These are phyloP conservation scores for Neoascia interrupta DNA, from an alignment of 2,888 invertebrate species.

Conservation along the genomic window DNA sequence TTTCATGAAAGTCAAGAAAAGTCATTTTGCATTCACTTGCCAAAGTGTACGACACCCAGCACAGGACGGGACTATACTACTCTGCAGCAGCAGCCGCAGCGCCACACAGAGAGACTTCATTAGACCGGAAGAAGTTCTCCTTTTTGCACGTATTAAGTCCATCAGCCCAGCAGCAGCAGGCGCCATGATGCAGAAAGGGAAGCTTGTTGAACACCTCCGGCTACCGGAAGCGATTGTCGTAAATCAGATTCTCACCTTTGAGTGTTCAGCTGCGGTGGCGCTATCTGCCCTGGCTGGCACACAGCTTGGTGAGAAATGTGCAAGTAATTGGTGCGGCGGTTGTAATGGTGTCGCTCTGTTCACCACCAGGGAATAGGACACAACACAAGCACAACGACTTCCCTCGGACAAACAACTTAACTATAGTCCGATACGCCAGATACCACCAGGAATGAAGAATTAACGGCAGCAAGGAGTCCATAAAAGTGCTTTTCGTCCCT, in stretches of 20 bases:
- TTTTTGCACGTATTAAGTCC: too few relatives aligned
- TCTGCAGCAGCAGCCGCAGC: neutral
- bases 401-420: slow-evolving; percentile 19
- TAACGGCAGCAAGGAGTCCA: neutral
- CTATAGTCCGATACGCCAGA: slow-evolving; percentile 13
- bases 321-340: slow-evolving; percentile 32
- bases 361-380: slow-evolving; percentile 7
- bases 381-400: slow-evolving; percentile 33
- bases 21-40: slow-evolving; percentile 33
- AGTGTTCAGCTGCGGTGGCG: neutral
- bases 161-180: neutral
- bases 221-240: slow-evolving; percentile 55
- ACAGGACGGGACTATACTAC: neutral
- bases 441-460: neutral
- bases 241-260: slow-evolving; percentile 63
- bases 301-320: slow-evolving; percentile 35
- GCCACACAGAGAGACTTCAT: slow-evolving; percentile 35
- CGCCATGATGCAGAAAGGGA: slow-evolving; percentile 7
- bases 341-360: too few relatives aligned
- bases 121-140: slow-evolving; percentile 46
- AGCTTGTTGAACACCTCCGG: slow-evolving; percentile 42
- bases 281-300: neutral
- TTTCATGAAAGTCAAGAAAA: slow-evolving; percentile 17
- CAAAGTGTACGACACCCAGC: too few relatives aligned
- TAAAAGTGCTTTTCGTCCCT: slow-evolving; percentile 26